Evolutionary conservation across 1,140 invertebrate species (phyloP), one percentile per base, ranked within the genome.

Genomic region (Euschistus heros): DNA sequence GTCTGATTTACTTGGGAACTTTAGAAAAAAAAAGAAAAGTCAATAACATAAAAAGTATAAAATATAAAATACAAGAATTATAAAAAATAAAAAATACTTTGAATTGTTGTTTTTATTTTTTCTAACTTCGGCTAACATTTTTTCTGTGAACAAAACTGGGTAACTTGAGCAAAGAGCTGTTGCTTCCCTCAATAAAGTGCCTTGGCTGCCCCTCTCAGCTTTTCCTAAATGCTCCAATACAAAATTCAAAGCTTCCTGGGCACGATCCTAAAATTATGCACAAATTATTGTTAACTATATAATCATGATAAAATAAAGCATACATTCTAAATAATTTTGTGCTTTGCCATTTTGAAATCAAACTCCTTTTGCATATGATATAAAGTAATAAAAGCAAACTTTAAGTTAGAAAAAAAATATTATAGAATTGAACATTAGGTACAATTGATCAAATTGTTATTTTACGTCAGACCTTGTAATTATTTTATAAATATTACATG

Each of bases 171-270:
- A 88, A 13, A 92, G 78, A 2, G 84, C 77, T 18, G 87, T 87
- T 18, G 88, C 86, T 73, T 91, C 88, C 65, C 87, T 80, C 64
- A 92, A 74, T 64, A 92, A 75, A 24, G 83, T 78, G 7, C 84
- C 82, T 70, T 90, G 84, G 68, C 82, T 82, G 46, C 81, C 80
- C 68, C 86, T 79, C 71, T 89, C 87, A 10, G 82, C 84, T 70
- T 81, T 80, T 24, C 82, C 80, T 66, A 92, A 76, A 69, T 86
- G 82, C 70, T 86, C 83, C 37, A 89, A 77, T 52, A 92, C 83
- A 76, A 89, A 92, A 75, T 88, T 85, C 27, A 92, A 74, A 10
- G 87, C 86, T 70, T 86, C 86, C 73, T 88, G 84, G 0, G 87
- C 89, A 67, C 83, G 80, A 70, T 86, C 86, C 83, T 86, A 73